Percentiles rank a stretch among this genome's conserved stretches.
phyloP scores from a whole-genome alignment of 2,113 vertebrate genomes.

The Salvelinus sp. region DNA sequence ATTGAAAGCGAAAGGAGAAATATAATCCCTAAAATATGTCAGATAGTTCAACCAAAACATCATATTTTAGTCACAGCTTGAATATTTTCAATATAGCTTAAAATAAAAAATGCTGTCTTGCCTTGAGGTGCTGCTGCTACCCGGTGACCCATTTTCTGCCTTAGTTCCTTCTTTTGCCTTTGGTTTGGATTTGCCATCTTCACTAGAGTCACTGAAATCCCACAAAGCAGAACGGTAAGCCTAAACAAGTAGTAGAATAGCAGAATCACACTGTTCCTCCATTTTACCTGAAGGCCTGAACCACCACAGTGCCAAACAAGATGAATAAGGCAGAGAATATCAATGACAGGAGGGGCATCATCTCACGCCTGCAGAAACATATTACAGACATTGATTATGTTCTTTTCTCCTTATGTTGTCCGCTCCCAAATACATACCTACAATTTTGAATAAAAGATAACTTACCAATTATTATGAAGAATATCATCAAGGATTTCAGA shows the following conservation, averaged over 20 bases:
- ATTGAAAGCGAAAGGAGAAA: background rate
- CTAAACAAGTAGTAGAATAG: background rate
- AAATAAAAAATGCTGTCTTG: slow-evolving; percentile 23
- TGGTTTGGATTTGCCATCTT: slow-evolving; percentile 79
- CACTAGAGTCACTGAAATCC: slow-evolving; percentile 83
- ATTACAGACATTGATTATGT: background rate
- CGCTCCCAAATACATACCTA: background rate
- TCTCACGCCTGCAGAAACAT: slow-evolving; percentile 84
- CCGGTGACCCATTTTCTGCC: slow-evolving; percentile 74
- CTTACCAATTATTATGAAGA: slow-evolving; percentile 93
- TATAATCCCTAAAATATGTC: background rate
- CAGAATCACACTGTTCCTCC: background rate
- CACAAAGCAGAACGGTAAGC: background rate
- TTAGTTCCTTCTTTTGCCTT: slow-evolving; percentile 78
- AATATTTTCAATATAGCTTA: background rate
- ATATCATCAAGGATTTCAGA: slow-evolving; percentile 85
- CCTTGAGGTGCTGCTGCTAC: slow-evolving; percentile 65
- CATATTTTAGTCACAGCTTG: background rate
- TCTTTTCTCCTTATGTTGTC: background rate
- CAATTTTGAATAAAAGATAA: background rate
- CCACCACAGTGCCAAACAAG: slow-evolving; percentile 91
- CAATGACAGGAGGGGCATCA: slow-evolving; percentile 95
- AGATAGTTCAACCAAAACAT: background rate
- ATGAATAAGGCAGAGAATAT: slow-evolving; percentile 96
- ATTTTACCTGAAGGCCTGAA: slow-evolving; percentile 92